Evolutionary conservation across 2,888 invertebrate species (phyloP).

Genomic region (Tetramorium bicarinatum): DNA sequence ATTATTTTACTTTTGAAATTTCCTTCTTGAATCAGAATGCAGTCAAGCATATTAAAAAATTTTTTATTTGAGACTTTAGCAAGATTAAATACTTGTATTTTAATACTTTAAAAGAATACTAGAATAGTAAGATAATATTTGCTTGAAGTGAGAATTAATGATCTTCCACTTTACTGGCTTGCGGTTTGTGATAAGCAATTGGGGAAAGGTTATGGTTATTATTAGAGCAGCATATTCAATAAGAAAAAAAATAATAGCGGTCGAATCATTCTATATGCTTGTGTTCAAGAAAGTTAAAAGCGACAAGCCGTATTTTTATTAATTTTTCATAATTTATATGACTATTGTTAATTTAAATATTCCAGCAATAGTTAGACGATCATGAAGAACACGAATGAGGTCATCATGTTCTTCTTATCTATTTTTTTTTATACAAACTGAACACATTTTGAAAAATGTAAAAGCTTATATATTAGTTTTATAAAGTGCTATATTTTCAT

Average conservation of each 20-base stretch:
- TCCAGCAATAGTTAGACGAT: neutral
- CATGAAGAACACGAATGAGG: neutral
- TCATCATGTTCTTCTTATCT: neutral
- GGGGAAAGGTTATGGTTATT: slow-evolving; percentile 22
- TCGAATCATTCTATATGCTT: neutral
- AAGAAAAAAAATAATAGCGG: neutral
- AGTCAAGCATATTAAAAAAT: neutral
- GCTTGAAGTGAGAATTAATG: neutral
- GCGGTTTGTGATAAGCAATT: slow-evolving; percentile 37
- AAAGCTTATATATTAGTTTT: slow-evolving; percentile 15
- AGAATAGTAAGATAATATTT: neutral
- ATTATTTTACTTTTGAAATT: slow-evolving; percentile 7
- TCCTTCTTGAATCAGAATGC: neutral
- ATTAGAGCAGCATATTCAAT: neutral
- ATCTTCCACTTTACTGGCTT: slow-evolving; percentile 4
- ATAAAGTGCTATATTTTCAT: slow-evolving; percentile 14
- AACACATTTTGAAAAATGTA: slow-evolving; percentile 2
- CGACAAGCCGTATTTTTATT: neutral
- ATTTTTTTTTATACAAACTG: neutral
- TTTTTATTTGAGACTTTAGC: neutral
- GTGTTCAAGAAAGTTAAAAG: neutral
- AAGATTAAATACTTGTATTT: neutral
- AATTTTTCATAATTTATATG: neutral
- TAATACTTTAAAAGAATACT: neutral
- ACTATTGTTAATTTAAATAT: slow-evolving; percentile 12